phyloP scores from a whole-genome alignment of 1,140 invertebrate species.

The Drosophila triauraria region DNA sequence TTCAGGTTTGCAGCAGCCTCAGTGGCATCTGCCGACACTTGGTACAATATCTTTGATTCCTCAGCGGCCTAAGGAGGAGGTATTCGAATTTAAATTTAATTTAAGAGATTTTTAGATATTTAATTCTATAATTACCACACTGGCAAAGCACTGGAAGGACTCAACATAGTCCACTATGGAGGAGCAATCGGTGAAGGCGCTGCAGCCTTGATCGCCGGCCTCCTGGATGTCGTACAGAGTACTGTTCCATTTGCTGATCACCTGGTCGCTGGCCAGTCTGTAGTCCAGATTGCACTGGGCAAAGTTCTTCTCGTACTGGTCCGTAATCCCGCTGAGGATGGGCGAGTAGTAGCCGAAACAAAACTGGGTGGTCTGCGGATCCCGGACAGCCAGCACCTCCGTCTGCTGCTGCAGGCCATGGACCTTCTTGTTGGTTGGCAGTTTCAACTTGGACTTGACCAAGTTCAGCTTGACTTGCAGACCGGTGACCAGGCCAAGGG shows the following conservation, averaged over 20 bases:
- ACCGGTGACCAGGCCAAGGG: slow-evolving; percentile 32
- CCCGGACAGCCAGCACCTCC: slow-evolving; percentile 30
- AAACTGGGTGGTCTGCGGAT: neutral
- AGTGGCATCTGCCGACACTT: slow-evolving; percentile 41
- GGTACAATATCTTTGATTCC: slow-evolving; percentile 51
- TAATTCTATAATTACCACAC: slow-evolving; percentile 17
- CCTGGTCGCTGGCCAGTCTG: neutral
- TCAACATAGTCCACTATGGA: slow-evolving; percentile 34
- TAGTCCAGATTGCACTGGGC: neutral
- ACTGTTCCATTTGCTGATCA: slow-evolving; percentile 16
- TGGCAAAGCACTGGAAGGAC: slow-evolving; percentile 57
- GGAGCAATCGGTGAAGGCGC: slow-evolving; percentile 24
- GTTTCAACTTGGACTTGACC: slow-evolving; percentile 10
- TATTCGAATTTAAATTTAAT: neutral
- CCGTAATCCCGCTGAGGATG: slow-evolving; percentile 19
- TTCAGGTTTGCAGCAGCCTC: slow-evolving; percentile 21
- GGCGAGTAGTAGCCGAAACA: slow-evolving; percentile 55
- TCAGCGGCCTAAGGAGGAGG: slow-evolving; percentile 36
- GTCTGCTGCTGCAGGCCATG: slow-evolving; percentile 37
- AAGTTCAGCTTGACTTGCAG: neutral
- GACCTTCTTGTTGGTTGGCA: slow-evolving; percentile 35
- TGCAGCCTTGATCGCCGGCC: slow-evolving; percentile 10
- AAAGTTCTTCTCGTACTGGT: slow-evolving; percentile 22
- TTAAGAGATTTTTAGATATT: neutral
- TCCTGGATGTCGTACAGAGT: slow-evolving; percentile 14